A percentile compares a stretch with the other conserved stretches of the same genome.
Evolutionary conservation across 1,140 invertebrate species (phyloP).

Genomic region (Hestina assimilis): DNA sequence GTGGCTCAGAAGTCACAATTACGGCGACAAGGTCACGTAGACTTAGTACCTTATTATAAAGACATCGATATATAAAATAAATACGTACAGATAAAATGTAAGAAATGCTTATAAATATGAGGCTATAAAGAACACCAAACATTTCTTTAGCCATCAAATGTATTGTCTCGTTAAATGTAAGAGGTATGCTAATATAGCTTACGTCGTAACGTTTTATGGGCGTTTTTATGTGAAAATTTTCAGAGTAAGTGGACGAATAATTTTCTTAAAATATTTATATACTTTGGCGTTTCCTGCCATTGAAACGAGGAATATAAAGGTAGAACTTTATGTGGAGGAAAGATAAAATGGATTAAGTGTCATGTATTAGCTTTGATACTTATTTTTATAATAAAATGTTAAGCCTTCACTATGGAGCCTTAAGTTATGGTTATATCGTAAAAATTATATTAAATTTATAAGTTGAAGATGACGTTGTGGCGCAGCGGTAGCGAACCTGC

Average conservation of each 20-base stretch:
- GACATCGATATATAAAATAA: neutral
- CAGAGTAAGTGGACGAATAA: neutral
- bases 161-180: neutral
- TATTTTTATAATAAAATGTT: no score
- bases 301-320: neutral
- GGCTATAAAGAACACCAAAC: neutral
- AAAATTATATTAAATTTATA: no score
- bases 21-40: no score
- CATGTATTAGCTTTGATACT: no score
- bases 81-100: neutral
- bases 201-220: neutral
- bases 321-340: neutral
- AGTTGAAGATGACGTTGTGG: no score
- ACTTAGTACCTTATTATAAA: no score
- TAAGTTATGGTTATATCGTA: no score
- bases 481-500: no score
- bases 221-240: neutral
- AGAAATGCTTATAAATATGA: no score
- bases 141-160: neutral
- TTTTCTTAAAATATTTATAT: neutral
- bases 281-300: neutral
- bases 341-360: neutral
- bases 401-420: no score
- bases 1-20: no score
- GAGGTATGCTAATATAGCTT: neutral